Evolutionary conservation across 53 echinoderm and acorn worm genomes (phyloP).

Genomic region (Antedon mediterranea): DNA sequence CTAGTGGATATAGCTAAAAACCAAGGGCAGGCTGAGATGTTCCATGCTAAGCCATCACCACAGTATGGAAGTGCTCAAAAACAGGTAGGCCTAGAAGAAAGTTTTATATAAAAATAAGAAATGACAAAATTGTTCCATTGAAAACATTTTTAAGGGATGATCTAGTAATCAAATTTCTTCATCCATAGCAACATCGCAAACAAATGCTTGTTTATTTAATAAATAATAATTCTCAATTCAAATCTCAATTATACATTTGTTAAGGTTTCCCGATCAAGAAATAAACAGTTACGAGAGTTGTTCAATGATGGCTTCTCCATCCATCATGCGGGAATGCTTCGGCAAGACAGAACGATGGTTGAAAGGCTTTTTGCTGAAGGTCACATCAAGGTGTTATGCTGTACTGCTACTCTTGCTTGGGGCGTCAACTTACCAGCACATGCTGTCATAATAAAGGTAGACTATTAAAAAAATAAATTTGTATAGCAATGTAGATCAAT

Average conservation of each 20-base stretch:
- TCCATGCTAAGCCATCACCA: slow-evolving; percentile 34
- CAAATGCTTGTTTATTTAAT: too few species aligned
- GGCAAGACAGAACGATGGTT: slow-evolving; percentile 81
- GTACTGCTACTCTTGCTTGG: slow-evolving; percentile 93
- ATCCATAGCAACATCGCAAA: too few species aligned
- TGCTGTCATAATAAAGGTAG: slow-evolving; percentile 88
- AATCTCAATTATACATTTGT: not conserved
- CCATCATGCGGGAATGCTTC: slow-evolving; percentile 89
- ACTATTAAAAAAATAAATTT: too few species aligned
- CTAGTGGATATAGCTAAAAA: slow-evolving; percentile 62
- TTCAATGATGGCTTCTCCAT: slow-evolving; percentile 83
- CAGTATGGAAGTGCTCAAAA: slow-evolving; percentile 54
- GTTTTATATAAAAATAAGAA: too few species aligned
- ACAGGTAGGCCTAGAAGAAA: slow-evolving; percentile 33
- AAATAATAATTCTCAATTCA: not conserved
- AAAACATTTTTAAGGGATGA: too few species aligned
- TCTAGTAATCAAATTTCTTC: too few species aligned
- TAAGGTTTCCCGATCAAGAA: slow-evolving; percentile 60
- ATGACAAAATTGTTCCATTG: too few species aligned
- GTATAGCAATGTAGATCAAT: too few species aligned
- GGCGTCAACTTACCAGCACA: slow-evolving; percentile 96
- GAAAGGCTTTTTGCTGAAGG: slow-evolving; percentile 69
- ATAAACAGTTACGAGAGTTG: slow-evolving; percentile 74
- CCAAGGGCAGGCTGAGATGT: slow-evolving; percentile 46
- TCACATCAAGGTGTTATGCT: slow-evolving; percentile 64